Evolutionary conservation across 2,797 vertebrate genomes (phyloP).

Genomic region (Rhincodon typus): DNA sequence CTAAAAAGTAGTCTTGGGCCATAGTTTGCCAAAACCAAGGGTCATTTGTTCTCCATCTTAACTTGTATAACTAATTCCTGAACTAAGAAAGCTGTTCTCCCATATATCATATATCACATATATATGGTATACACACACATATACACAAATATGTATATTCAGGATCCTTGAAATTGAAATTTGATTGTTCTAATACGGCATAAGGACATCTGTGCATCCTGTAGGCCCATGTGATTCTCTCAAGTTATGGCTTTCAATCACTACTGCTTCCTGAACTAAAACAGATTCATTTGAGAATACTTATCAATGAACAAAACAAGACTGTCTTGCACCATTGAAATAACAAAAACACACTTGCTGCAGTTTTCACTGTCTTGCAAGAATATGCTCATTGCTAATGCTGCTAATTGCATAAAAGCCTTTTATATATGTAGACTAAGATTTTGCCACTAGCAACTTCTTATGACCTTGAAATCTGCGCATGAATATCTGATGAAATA

Average conservation of each 20-base stretch:
- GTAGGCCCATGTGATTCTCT: neutral
- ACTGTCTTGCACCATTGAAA: neutral
- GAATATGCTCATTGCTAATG: neutral
- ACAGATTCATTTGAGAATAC: neutral
- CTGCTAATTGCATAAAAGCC: neutral
- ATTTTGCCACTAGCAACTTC: neutral
- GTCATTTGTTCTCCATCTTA: neutral
- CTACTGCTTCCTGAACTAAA: neutral
- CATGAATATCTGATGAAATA: too few relatives aligned
- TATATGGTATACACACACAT: too few relatives aligned
- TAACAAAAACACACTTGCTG: neutral
- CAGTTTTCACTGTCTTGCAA: neutral
- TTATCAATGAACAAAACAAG: neutral
- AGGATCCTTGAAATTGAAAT: neutral
- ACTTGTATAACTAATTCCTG: neutral
- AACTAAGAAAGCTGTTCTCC: neutral
- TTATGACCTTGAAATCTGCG: neutral
- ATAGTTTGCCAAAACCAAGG: neutral
- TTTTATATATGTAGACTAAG: neutral
- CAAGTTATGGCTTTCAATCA: neutral
- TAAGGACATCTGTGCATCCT: neutral
- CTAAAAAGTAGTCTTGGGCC: neutral
- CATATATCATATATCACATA: neutral
- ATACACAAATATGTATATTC: neutral
- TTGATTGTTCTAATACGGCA: neutral